Conservation (phyloP, 2,113 vertebrate genomes). For the Symphodus melops region DNA sequence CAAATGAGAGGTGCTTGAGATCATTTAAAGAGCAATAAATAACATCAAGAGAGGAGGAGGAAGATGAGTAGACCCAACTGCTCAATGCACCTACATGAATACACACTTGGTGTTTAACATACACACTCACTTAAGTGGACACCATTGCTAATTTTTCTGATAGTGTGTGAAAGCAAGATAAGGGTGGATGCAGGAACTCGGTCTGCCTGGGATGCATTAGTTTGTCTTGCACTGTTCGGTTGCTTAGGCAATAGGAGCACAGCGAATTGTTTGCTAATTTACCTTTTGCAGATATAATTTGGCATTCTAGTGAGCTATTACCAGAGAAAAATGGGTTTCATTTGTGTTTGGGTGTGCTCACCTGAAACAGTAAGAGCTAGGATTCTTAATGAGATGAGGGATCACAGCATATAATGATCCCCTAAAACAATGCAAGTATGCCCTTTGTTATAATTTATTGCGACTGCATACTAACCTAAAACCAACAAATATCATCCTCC, state of each 20-base stretch:
- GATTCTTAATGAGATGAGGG: constrained; percentile 54
- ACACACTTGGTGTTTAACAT: constrained; percentile 9
- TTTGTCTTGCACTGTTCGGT: constrained; percentile 55
- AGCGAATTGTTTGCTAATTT: constrained; percentile 73
- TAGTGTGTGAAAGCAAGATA: constrained; percentile 76
- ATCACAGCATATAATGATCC: constrained; percentile 38
- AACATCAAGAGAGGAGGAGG: constrained; percentile 69
- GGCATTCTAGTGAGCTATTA: constrained; percentile 22
- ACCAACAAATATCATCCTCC: no score
- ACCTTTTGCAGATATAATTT: constrained; percentile 62
- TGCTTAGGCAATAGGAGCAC: constrained; percentile 39
- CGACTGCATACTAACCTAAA: no score
- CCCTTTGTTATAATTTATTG: constrained; percentile 59
- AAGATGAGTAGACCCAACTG: constrained; percentile 57
- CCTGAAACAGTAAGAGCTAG: constrained; percentile 24
- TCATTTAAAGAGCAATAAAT: constrained; percentile 80
- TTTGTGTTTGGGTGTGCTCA: constrained; percentile 3
- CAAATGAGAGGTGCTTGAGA: constrained; percentile 78
- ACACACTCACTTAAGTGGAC: constrained; percentile 59
- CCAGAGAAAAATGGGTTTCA: constrained; percentile 21
- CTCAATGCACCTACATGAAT: constrained; percentile 42
- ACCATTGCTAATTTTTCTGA: constrained; percentile 80
- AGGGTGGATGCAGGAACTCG: constrained; percentile 67
- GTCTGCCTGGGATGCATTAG: constrained; percentile 65
- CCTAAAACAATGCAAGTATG: constrained; percentile 36